These are phyloP conservation scores for Pogonocherus hispidulus DNA, from an alignment of 2,888 invertebrate genomes.

Conservation along the genomic window DNA sequence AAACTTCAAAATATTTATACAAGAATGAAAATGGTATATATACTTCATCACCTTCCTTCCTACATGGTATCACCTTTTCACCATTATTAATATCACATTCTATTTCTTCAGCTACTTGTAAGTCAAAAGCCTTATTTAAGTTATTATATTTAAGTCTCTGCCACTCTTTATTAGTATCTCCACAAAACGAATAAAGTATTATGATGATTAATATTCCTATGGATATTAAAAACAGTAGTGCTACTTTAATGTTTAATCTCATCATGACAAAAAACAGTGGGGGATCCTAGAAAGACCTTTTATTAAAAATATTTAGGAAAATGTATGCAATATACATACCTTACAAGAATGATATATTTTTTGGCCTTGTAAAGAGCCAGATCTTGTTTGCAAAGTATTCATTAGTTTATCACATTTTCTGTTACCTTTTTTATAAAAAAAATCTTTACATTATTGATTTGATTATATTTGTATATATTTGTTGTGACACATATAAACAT, in stretches of 20 bases:
- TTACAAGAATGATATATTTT: conserved; percentile 29
- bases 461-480: conserved; percentile 23
- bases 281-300: conserved; percentile 62
- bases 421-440: conserved; percentile 8
- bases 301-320: neutral
- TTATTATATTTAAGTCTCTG: conserved; percentile 46
- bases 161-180: conserved; percentile 61
- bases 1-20: conserved; percentile 94
- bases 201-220: conserved; percentile 79
- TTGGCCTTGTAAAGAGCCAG: conserved; percentile 31
- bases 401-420: conserved; percentile 32
- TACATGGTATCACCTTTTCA: conserved; percentile 72
- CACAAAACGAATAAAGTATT: conserved; percentile 83
- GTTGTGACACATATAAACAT: conserved; percentile 20
- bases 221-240: conserved; percentile 76
- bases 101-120: conserved; percentile 76
- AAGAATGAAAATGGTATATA: conserved; percentile 94
- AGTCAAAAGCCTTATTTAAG: conserved; percentile 61
- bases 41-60: conserved; percentile 79
- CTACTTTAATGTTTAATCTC: conserved; percentile 84
- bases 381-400: conserved; percentile 23
- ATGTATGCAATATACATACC: neutral
- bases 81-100: conserved; percentile 93
- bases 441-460: conserved; percentile 29
- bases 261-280: conserved; percentile 76